Conservation (phyloP, 2,888 invertebrate species). For the Clistopyga incitator region DNA sequence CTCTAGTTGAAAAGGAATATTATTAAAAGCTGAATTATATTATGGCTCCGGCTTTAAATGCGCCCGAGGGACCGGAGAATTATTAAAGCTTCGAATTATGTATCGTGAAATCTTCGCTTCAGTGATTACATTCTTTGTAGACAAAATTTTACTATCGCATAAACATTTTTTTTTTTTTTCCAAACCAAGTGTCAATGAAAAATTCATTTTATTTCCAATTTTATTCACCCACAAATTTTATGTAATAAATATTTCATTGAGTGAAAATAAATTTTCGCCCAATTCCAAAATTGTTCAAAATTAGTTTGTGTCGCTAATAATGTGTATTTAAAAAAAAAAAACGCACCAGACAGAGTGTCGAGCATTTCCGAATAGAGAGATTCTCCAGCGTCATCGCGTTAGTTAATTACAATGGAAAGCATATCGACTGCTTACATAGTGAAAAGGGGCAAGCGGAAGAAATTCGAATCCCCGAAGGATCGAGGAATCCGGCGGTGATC, state of each 20-base stretch:
- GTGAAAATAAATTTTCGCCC: too few relatives aligned
- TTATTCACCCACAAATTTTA: too few relatives aligned
- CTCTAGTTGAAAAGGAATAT: constrained; percentile 45
- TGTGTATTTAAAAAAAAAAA: too few relatives aligned
- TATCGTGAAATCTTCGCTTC: not conserved
- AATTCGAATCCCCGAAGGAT: constrained; percentile 60
- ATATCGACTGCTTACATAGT: constrained; percentile 3
- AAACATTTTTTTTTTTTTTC: not conserved
- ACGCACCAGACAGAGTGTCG: too few relatives aligned
- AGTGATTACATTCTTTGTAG: not conserved
- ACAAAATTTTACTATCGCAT: not conserved
- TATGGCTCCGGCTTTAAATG: constrained; percentile 43
- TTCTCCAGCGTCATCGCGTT: not conserved
- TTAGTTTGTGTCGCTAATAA: too few relatives aligned
- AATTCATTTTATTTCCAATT: too few relatives aligned
- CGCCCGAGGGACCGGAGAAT: constrained; percentile 23
- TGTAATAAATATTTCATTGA: too few relatives aligned
- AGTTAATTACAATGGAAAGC: not conserved
- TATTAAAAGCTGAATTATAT: constrained; percentile 40
- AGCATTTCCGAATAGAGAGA: not conserved
- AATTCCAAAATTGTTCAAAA: too few relatives aligned
- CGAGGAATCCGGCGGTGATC: constrained; percentile 29
- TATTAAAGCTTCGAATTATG: not conserved
- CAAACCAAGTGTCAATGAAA: too few relatives aligned
- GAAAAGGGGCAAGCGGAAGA: constrained; percentile 53